Evolutionary conservation across 2,797 vertebrate species (phyloP), one percentile per base, ranked within the genome.

Genomic region (Notolabrus celidotus): DNA sequence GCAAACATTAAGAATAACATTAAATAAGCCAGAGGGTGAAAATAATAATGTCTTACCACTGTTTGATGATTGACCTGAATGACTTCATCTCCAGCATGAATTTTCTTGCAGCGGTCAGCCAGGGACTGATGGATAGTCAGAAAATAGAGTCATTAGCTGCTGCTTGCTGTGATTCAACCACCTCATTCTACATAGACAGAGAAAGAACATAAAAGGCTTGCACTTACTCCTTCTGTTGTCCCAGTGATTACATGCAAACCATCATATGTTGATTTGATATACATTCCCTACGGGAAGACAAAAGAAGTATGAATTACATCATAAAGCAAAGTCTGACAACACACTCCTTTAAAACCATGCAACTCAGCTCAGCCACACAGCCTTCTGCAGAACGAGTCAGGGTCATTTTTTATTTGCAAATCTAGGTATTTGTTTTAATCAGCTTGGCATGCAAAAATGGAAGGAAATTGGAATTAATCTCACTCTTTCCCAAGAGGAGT

Each of bases 41-140:
- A 36, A 36, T 36, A 22, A 27, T 9, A n/a, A 20, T 15, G n/a
- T 92, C 96, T 92, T 94, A 99, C 98, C 96, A 99, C 98, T 90
- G 98, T 99, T 94, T 99, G 98, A 94, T 97, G 96, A 90, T 99
- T 99, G 93, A 99, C 98, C 95, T 99, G 98, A 93, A 99, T 99
- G 90, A 99, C 98, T 96, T 99, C 98, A 95, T 99, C 98, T 17
- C 98, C 98, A 76, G 98, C 98, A 87, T 99, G 98, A 90, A 99
- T 99, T 94, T 99, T 99, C 96, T 99, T 99, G 91, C 98, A 99
- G 67, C 97, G 96, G 93, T 99, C 98, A 86, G 98, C 98, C 88
- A 97, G 95, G 79, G 98, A 99, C 98, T 99, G 89, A 81, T 29
- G 65, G 47, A 63, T 14, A 59, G 16, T 82, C 36, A 77, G 54